phyloP scores from a whole-genome alignment of 2,113 vertebrate species.

The Falcunculus frontatus region DNA sequence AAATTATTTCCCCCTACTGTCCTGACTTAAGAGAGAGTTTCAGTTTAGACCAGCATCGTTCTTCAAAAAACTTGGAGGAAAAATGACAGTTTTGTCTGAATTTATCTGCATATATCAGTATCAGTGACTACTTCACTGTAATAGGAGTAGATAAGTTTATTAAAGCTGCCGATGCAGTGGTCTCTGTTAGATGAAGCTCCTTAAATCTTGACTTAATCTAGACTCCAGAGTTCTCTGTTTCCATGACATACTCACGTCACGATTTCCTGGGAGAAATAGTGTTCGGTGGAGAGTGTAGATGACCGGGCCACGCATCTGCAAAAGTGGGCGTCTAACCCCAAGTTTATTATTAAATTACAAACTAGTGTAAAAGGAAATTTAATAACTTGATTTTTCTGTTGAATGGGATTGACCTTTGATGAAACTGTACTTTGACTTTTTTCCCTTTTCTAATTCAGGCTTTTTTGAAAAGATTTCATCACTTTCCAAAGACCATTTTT shows the following conservation, averaged over 20 bases:
- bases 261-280: not conserved
- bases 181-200: not conserved
- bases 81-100: not conserved
- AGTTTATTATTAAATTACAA: not conserved
- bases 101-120: not conserved
- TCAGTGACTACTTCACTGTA: not conserved
- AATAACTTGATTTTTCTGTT: not conserved
- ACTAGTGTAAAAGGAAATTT: not conserved
- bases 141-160: not conserved
- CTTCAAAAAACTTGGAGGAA: not conserved
- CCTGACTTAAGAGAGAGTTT: not conserved
- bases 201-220: not conserved
- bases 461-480: not conserved
- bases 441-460: not conserved
- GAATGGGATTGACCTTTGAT: not conserved
- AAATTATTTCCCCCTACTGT: not conserved
- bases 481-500: not conserved
- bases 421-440: not conserved
- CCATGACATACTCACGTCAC: not conserved
- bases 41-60: not conserved
- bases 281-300: rapidly evolving
- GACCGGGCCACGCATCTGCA: not conserved
- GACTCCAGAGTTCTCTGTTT: not conserved
- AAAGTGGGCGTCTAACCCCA: not conserved
- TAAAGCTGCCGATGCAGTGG: not conserved